Evolutionary conservation across 2,113 vertebrate species (phyloP).

Genomic region (Spermophilus dauricus): DNA sequence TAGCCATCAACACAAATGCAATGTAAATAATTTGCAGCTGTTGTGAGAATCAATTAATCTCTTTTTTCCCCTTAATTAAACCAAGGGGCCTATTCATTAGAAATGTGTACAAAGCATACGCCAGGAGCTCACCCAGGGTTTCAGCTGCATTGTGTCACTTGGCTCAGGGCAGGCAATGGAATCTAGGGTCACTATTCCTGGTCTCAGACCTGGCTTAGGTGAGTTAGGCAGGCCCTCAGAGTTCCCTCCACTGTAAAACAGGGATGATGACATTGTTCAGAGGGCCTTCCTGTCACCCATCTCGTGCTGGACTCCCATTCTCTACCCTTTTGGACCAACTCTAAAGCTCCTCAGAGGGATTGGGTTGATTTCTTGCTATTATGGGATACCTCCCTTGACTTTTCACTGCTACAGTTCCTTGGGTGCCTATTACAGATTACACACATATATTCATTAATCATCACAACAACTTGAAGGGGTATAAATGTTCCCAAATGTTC

Average conservation of each 20-base stretch:
- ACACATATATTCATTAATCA: not conserved
- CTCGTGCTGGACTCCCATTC: not conserved
- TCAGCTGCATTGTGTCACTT: not conserved
- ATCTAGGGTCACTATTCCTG: not conserved
- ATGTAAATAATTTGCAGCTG: slow-evolving; percentile 79
- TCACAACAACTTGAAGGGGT: not conserved
- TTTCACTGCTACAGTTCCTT: not conserved
- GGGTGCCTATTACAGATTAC: not conserved
- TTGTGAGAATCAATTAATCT: slow-evolving; percentile 72
- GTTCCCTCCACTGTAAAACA: not conserved
- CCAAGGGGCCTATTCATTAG: slow-evolving; percentile 70
- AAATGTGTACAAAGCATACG: slow-evolving; percentile 26
- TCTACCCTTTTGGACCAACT: not conserved
- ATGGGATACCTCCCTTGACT: not conserved
- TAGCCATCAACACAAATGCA: slow-evolving; percentile 67
- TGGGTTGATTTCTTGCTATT: not conserved
- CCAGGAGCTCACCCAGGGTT: not conserved
- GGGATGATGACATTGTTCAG: not conserved
- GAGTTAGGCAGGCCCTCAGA: not conserved
- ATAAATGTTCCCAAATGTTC: not conserved
- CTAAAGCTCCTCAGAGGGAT: not conserved
- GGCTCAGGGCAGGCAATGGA: not conserved
- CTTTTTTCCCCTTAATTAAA: slow-evolving; percentile 72
- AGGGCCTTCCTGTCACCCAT: not conserved
- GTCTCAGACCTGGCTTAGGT: not conserved